phyloP scores from a whole-genome alignment of 2,797 vertebrate species.

The Varecia variegata region DNA sequence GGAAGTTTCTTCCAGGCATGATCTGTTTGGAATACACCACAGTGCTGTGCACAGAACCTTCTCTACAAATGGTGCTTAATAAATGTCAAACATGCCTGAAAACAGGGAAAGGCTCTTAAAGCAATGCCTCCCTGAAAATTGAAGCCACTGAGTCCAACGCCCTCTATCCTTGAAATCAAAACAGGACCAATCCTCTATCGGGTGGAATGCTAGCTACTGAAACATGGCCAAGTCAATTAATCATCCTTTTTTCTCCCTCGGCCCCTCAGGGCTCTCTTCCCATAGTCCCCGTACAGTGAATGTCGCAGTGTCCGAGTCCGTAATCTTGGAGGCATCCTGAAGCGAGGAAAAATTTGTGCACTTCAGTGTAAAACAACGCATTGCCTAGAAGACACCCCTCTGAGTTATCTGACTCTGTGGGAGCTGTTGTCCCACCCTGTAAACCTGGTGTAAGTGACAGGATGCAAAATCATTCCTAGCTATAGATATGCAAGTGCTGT shows the following conservation, averaged over 20 bases:
- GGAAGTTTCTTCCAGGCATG: not conserved
- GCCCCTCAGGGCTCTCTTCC: not conserved
- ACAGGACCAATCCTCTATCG: not conserved
- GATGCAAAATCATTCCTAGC: not conserved
- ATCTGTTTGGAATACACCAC: not conserved
- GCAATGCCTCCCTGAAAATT: not conserved
- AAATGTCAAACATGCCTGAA: not conserved
- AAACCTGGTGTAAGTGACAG: not conserved
- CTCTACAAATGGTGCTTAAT: not conserved
- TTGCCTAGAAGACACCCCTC: not conserved
- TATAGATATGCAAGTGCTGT: not conserved
- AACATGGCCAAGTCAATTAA: not conserved
- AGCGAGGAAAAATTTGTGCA: not conserved
- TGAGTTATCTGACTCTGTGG: not conserved
- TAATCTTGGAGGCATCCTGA: not conserved
- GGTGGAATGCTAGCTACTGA: not conserved
- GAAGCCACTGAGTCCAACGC: not conserved
- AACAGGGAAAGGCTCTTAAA: not conserved
- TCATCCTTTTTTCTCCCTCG: not conserved
- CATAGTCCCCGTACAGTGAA: rapidly evolving
- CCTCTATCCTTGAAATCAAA: not conserved
- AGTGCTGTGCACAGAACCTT: not conserved
- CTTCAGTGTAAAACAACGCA: not conserved
- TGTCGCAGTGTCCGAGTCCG: not conserved
- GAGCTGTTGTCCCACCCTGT: not conserved